Evolutionary conservation across 1,140 invertebrate species (phyloP).

Genomic region (Caerostris darwini): DNA sequence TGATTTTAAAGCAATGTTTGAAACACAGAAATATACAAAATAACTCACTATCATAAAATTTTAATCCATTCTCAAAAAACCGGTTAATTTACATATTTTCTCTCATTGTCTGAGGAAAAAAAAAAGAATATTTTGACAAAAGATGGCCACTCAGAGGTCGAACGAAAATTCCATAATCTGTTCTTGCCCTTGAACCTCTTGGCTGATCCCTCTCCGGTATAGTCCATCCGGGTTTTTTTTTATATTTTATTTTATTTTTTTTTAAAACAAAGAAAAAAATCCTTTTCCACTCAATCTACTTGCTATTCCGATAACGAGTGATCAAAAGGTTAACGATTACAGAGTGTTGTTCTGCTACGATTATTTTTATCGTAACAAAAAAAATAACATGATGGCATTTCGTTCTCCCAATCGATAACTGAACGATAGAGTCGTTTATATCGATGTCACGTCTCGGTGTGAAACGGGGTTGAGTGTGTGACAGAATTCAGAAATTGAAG

Average conservation of each 20-base stretch:
- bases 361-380: conserved; percentile 28
- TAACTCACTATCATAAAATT: background rate
- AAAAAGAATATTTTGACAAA: background rate
- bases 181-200: conserved; percentile 8
- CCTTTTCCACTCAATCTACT: conserved; percentile 23
- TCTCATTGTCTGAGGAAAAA: background rate
- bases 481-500: background rate
- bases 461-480: conserved; percentile 10
- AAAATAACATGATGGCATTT: background rate
- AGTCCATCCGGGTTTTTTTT: conserved; percentile 23
- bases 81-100: conserved; percentile 13
- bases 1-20: background rate
- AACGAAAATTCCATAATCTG: conserved; percentile 40
- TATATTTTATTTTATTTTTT: background rate
- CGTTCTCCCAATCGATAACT: conserved; percentile 36
- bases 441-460: conserved; percentile 47
- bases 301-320: conserved; percentile 56
- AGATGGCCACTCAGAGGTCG: conserved; percentile 23
- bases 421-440: conserved; percentile 63
- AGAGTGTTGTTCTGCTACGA: conserved; percentile 10
- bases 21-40: background rate
- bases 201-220: background rate
- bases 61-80: background rate
- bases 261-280: background rate
- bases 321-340: conserved; percentile 57